Evolutionary conservation across 2,797 vertebrate genomes (phyloP).

Genomic region (Octomys mimax): DNA sequence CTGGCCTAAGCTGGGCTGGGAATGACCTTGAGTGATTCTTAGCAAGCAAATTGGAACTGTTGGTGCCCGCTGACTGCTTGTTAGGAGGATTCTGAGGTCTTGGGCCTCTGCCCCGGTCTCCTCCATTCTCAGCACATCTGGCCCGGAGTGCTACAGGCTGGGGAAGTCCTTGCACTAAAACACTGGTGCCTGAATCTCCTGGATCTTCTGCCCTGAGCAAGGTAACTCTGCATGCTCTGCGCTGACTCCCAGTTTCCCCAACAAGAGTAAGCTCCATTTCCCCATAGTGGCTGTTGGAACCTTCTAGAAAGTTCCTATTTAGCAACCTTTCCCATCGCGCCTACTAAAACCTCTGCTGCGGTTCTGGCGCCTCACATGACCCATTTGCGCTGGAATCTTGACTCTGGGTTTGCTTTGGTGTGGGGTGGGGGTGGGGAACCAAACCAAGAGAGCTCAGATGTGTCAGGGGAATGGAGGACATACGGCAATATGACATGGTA

Average conservation of each 20-base stretch:
- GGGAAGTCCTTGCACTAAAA: background rate
- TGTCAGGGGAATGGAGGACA: background rate
- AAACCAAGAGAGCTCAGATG: background rate
- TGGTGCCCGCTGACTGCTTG: background rate
- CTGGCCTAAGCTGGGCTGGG: background rate
- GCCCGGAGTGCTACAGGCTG: background rate
- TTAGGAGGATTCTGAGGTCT: background rate
- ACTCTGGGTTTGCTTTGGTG: background rate
- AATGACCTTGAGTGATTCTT: background rate
- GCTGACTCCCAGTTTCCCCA: background rate
- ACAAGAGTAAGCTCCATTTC: background rate
- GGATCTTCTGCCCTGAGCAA: rapidly evolving
- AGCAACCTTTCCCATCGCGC: rapidly evolving
- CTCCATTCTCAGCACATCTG: background rate
- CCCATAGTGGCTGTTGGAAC: too few species aligned
- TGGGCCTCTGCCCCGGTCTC: rapidly evolving
- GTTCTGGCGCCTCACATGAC: background rate
- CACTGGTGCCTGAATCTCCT: too few species aligned
- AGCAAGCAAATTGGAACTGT: background rate
- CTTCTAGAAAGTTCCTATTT: background rate
- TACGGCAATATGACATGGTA: background rate
- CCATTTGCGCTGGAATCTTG: background rate
- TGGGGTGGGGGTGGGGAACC: too few species aligned
- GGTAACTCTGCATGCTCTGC: background rate
- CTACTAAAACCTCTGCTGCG: background rate